Evolutionary conservation across 2,888 invertebrate species (phyloP).

Genomic region (Aricia artaxerxes): DNA sequence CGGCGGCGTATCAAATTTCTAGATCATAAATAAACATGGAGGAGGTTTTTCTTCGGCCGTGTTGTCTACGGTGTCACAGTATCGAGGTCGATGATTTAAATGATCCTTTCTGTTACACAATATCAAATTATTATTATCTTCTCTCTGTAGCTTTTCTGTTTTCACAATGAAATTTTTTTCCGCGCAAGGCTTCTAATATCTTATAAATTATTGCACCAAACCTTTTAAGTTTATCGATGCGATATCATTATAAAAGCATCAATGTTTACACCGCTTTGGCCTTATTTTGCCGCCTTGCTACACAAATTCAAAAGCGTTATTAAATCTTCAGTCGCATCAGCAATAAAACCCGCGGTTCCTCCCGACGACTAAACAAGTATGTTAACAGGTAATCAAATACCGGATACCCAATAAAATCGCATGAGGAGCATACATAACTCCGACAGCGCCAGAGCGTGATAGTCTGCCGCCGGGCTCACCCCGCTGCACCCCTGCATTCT

Average conservation of each 20-base stretch:
- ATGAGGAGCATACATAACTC: conserved; percentile 33
- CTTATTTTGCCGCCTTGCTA: not conserved
- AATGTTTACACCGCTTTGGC: not conserved
- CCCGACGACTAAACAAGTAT: not conserved
- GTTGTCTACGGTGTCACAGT: not conserved
- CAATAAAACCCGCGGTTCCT: not conserved
- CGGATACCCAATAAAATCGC: conserved; percentile 23
- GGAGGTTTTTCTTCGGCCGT: not conserved
- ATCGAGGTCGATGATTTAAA: conserved; percentile 1
- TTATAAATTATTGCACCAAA: not conserved
- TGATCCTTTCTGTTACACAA: conserved; percentile 1
- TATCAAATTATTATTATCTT: not conserved
- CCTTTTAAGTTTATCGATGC: not conserved
- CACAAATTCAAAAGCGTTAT: not conserved
- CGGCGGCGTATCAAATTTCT: conserved; percentile 24
- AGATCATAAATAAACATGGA: conserved; percentile 18
- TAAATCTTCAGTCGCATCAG: not conserved
- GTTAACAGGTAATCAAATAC: conserved; percentile 9
- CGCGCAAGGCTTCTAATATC: not conserved
- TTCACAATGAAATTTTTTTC: not conserved
- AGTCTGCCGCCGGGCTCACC: conserved; percentile 57
- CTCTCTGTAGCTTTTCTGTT: not conserved
- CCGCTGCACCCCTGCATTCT: conserved; percentile 71
- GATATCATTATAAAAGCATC: not conserved
- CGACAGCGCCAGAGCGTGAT: conserved; percentile 64